phyloP scores from a whole-genome alignment of 1,140 invertebrate species.

The Lerema accius region DNA sequence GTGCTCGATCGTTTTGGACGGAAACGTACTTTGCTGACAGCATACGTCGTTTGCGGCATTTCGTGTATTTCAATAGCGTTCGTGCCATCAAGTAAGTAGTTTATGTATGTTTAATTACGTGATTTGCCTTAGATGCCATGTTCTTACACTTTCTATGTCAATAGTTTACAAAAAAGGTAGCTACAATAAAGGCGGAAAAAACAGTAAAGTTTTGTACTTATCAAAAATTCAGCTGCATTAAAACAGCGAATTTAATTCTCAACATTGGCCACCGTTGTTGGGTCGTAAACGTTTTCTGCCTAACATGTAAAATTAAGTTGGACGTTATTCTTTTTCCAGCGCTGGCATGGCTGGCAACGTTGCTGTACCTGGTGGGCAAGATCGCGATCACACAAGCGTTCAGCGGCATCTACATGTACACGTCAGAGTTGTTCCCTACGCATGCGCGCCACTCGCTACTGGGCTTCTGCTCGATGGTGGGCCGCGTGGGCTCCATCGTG shows the following conservation, averaged over 20 bases:
- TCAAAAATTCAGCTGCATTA: too few relatives aligned
- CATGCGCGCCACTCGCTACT: conserved; percentile 85
- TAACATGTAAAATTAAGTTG: too few relatives aligned
- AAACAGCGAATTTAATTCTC: too few relatives aligned
- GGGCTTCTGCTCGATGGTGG: conserved; percentile 87
- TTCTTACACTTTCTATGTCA: too few relatives aligned
- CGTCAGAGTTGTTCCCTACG: conserved; percentile 89
- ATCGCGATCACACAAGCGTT: conserved; percentile 86
- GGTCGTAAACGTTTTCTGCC: too few relatives aligned
- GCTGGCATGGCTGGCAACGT: conserved; percentile 74
- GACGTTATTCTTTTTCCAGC: conserved; percentile 57
- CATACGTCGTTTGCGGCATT: conserved; percentile 84
- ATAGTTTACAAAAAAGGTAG: too few relatives aligned
- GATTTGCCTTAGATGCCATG: too few relatives aligned
- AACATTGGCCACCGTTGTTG: too few relatives aligned
- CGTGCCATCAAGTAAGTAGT: conserved; percentile 66
- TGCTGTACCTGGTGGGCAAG: conserved; percentile 87
- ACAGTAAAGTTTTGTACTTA: too few relatives aligned
- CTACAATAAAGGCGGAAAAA: too few relatives aligned
- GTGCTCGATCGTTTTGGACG: conserved; percentile 86
- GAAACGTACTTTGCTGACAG: conserved; percentile 83
- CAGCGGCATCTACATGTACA: conserved; percentile 87
- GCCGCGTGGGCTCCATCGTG: conserved; percentile 87
- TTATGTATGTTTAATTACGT: too few relatives aligned
- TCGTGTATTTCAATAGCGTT: conserved; percentile 71